Evolutionary conservation across 2,113 vertebrate species (phyloP).

Genomic region (Pomatorhinus ruficollis): DNA sequence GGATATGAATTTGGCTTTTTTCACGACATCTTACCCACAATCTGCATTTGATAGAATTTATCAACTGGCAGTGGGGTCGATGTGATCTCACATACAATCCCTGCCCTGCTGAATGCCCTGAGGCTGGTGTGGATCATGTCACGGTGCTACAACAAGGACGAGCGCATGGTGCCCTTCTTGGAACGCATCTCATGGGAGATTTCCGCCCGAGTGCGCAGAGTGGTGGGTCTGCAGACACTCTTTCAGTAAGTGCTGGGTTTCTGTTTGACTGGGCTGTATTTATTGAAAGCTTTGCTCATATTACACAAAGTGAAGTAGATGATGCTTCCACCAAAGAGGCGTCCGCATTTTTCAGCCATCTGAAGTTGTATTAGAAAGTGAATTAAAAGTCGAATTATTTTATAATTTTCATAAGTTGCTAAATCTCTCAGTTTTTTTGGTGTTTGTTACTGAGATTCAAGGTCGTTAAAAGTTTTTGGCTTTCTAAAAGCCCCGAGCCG

Average conservation of each 20-base stretch:
- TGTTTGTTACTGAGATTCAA: too few relatives aligned
- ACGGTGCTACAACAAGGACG: conserved; percentile 85
- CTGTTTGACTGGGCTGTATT: background rate
- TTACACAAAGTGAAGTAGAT: fast-evolving
- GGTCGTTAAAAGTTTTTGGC: too few relatives aligned
- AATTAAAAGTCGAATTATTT: background rate
- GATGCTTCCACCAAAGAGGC: background rate
- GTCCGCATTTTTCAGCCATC: background rate
- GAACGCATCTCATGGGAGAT: conserved; percentile 92
- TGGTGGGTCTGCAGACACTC: conserved; percentile 76
- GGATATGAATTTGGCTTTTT: background rate
- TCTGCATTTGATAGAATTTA: conserved; percentile 57
- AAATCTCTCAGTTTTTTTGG: too few relatives aligned
- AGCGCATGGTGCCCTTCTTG: conserved; percentile 88
- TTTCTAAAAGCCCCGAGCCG: too few relatives aligned
- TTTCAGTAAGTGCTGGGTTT: conserved; percentile 79
- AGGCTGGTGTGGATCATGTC: conserved; percentile 90
- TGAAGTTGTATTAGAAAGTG: background rate
- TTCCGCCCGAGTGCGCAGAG: conserved; percentile 75
- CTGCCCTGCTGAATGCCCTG: conserved; percentile 85
- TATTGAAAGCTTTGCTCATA: background rate
- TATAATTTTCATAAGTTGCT: background rate
- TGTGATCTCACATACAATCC: conserved; percentile 81
- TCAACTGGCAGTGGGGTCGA: conserved; percentile 70
- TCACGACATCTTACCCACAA: background rate